Evolutionary conservation across 1,140 invertebrate genomes (phyloP).

Genomic region (Batillaria attramentaria): DNA sequence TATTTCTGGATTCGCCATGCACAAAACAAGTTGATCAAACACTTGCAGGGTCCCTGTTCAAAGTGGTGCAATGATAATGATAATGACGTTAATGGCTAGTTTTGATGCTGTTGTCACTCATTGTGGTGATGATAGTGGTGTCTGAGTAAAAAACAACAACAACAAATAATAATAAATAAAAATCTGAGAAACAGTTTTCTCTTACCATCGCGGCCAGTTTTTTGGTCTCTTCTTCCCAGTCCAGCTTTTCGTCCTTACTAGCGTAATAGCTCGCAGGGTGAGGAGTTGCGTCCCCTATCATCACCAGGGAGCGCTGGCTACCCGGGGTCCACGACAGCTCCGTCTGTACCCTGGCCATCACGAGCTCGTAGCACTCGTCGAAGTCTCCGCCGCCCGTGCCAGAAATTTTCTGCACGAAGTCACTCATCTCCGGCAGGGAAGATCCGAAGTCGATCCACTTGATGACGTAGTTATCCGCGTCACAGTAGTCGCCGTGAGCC

Average conservation of each 20-base stretch:
- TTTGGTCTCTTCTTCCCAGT: conserved; percentile 57
- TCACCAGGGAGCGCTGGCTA: conserved; percentile 56
- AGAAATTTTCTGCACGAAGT: conserved; percentile 52
- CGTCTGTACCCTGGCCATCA: conserved; percentile 53
- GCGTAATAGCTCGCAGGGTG: conserved; percentile 48
- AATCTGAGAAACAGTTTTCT: no score
- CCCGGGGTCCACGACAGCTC: conserved; percentile 63
- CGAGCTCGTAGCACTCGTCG: conserved; percentile 64
- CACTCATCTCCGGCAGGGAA: conserved; percentile 40
- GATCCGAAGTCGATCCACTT: conserved; percentile 56
- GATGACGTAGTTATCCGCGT: conserved; percentile 49
- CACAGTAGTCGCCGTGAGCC: conserved; percentile 66
- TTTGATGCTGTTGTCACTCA: background rate
- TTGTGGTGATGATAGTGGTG: background rate
- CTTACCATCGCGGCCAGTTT: conserved; percentile 36
- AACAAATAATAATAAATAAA: background rate
- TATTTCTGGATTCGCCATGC: no score
- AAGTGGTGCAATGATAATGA: no score
- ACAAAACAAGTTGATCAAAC: no score
- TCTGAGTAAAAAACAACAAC: background rate
- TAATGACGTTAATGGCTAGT: background rate
- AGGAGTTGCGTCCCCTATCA: conserved; percentile 63
- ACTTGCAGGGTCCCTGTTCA: no score
- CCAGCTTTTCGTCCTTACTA: conserved; percentile 44
- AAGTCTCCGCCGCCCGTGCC: conserved; percentile 50